phyloP scores from a whole-genome alignment of 2,888 invertebrate genomes.

The Sinohyriopsis cumingii region DNA sequence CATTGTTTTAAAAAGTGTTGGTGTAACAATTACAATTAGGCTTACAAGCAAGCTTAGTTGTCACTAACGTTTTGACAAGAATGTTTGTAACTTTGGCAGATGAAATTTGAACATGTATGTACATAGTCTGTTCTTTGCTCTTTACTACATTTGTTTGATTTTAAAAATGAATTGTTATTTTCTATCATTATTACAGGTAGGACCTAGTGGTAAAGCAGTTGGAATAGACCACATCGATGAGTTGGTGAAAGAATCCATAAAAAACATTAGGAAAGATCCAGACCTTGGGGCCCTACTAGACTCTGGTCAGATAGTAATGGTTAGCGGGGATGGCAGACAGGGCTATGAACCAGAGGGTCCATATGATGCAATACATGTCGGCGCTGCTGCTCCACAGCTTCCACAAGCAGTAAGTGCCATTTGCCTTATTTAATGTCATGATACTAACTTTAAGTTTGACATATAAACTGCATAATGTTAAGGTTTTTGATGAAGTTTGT shows the following conservation, averaged over 20 bases:
- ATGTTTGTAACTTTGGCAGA: neutral
- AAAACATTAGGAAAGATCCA: constrained; percentile 79
- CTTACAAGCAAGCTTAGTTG: too few species aligned
- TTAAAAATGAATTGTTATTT: neutral
- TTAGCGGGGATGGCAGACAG: constrained; percentile 70
- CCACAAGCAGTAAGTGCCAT: constrained; percentile 70
- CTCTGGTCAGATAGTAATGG: constrained; percentile 61
- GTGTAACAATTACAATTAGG: too few species aligned
- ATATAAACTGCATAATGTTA: neutral
- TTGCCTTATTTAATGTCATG: neutral
- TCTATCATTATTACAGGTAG: constrained; percentile 59
- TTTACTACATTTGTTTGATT: too few species aligned
- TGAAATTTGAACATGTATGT: neutral
- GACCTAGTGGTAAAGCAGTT: constrained; percentile 67
- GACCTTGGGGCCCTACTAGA: constrained; percentile 51
- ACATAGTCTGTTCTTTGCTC: neutral
- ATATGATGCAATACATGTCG: constrained; percentile 73
- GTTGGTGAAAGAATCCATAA: constrained; percentile 77
- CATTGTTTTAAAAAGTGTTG: too few species aligned
- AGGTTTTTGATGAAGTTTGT: neutral
- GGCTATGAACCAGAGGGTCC: constrained; percentile 68
- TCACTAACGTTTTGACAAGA: too few species aligned
- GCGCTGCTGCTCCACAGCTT: constrained; percentile 71
- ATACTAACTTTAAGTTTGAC: too few species aligned
- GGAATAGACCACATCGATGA: constrained; percentile 73